Evolutionary conservation across 2,113 vertebrate species (phyloP).

Genomic region (Dryoscopus gambensis): DNA sequence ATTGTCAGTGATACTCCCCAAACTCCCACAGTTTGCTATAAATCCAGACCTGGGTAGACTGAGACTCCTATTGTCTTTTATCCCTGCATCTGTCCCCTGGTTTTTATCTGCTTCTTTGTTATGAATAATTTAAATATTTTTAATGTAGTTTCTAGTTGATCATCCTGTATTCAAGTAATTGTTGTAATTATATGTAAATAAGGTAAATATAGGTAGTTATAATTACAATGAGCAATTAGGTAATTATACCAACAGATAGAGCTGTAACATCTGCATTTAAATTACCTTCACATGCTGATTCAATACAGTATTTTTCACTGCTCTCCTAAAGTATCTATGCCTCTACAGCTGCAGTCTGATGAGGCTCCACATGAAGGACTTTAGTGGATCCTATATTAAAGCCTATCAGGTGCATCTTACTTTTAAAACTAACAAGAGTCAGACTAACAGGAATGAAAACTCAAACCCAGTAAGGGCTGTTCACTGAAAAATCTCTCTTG

Average conservation of each 20-base stretch:
- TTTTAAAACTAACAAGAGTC: background rate
- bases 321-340: background rate
- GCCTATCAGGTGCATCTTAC: background rate
- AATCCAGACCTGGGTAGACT: background rate
- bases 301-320: background rate
- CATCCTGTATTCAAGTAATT: conserved; percentile 2
- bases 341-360: background rate
- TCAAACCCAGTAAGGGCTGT: background rate
- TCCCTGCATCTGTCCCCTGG: background rate
- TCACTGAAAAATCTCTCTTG: background rate
- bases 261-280: background rate
- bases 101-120: background rate
- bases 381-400: background rate
- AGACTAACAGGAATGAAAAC: background rate
- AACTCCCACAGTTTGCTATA: background rate
- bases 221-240: conserved; percentile 27
- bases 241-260: background rate
- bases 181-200: conserved; percentile 26
- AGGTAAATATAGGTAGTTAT: conserved; percentile 17
- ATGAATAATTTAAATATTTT: background rate
- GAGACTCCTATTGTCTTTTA: background rate
- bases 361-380: background rate
- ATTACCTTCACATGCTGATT: background rate
- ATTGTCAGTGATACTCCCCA: background rate
- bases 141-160: background rate